Percentiles rank a stretch among this genome's conserved stretches.
phyloP scores from a whole-genome alignment of 2,797 vertebrate genomes.

The Crocidura indochinensis region DNA sequence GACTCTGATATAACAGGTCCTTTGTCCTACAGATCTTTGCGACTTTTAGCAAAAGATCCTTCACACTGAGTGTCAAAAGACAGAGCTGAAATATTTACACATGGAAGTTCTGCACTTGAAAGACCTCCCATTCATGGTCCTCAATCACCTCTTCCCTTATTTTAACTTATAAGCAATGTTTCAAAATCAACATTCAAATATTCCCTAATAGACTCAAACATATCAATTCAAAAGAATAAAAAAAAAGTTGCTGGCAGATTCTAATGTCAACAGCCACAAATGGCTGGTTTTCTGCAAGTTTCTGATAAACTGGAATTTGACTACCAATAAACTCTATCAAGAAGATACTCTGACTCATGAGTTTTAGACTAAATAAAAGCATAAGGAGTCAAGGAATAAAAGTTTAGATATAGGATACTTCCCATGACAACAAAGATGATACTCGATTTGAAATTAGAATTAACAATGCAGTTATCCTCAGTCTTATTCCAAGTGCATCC shows the following conservation, averaged over 20 bases:
- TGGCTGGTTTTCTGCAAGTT: conserved; percentile 27
- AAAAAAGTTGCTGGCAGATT: conserved; percentile 37
- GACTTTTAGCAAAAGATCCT: conserved; percentile 47
- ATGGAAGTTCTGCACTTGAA: accelerated
- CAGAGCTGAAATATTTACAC: neutral
- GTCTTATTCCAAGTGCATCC: too few species aligned
- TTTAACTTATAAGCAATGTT: neutral
- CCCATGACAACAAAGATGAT: neutral
- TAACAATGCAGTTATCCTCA: too few species aligned
- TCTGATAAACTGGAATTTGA: conserved; percentile 26
- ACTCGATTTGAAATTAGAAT: conserved; percentile 14
- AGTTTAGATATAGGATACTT: conserved; percentile 37
- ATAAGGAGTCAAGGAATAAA: neutral
- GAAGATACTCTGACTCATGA: conserved; percentile 55
- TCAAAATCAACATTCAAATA: neutral
- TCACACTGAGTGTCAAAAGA: neutral
- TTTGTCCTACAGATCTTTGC: neutral
- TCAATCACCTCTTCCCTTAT: neutral
- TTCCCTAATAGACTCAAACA: neutral
- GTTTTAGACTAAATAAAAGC: conserved; percentile 55
- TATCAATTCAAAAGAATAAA: conserved; percentile 22
- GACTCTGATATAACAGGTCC: neutral
- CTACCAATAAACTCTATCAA: neutral
- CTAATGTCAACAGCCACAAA: conserved; percentile 25
- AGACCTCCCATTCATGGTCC: neutral